These are phyloP conservation scores for Meloidogyne floridensis DNA, from an alignment of 1,140 invertebrate genomes.

Conservation along the genomic window DNA sequence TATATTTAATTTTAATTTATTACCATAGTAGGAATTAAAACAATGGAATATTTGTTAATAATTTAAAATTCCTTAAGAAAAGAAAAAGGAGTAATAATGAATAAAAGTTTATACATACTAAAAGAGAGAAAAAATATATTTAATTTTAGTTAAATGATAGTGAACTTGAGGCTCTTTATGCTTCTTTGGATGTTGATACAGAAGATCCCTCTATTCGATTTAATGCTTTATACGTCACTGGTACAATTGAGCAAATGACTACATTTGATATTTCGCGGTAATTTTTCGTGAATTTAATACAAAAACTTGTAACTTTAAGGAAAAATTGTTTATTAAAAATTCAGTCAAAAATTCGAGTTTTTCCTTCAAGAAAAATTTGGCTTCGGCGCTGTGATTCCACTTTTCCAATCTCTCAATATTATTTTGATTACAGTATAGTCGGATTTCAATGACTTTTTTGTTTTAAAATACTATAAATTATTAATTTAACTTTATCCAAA, in stretches of 20 bases:
- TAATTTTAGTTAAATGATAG: slow-evolving; percentile 28
- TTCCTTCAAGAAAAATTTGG: too few relatives aligned
- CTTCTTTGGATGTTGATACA: slow-evolving; percentile 35
- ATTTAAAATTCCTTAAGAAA: background rate
- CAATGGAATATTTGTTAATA: too few relatives aligned
- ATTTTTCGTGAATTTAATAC: slow-evolving; percentile 1
- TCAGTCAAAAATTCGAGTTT: too few relatives aligned
- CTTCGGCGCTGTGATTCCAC: too few relatives aligned
- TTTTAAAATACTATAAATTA: too few relatives aligned
- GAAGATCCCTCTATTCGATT: slow-evolving; percentile 31
- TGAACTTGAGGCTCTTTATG: slow-evolving; percentile 37
- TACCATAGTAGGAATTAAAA: too few relatives aligned
- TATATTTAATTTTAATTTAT: slow-evolving; percentile 5
- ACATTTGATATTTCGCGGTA: slow-evolving; percentile 33
- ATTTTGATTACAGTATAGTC: too few relatives aligned
- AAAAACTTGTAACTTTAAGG: too few relatives aligned
- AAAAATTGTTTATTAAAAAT: too few relatives aligned
- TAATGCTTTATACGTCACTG: slow-evolving; percentile 35
- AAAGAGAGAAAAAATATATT: too few relatives aligned
- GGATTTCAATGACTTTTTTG: background rate
- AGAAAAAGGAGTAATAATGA: background rate
- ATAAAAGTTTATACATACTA: background rate
- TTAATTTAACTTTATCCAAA: background rate
- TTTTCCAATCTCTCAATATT: too few relatives aligned
- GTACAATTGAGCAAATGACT: slow-evolving; percentile 32